Percentiles rank a stretch among this genome's conserved stretches.
Evolutionary conservation across 2,888 invertebrate genomes (phyloP).

Genomic region (Tachina grossa): DNA sequence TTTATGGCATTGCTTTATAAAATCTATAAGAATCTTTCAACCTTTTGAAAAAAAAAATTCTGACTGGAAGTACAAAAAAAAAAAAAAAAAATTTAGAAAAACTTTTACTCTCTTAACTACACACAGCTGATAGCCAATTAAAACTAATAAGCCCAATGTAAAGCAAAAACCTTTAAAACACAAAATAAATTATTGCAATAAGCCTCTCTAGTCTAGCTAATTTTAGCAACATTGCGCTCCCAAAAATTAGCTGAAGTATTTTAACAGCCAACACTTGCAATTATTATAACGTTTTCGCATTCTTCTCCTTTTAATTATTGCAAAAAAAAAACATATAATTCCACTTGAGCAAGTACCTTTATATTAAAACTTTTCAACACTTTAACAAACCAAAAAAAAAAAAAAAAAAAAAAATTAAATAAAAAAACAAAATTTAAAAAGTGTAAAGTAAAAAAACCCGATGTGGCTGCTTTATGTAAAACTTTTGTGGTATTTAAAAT

Average conservation of each 20-base stretch:
- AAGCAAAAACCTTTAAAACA: not conserved
- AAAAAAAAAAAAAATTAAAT: not conserved
- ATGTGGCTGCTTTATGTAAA: slow-evolving; percentile 47
- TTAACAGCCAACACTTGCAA: slow-evolving; percentile 3
- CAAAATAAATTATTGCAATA: slow-evolving; percentile 48
- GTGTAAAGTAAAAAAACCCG: not conserved
- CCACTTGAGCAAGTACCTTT: slow-evolving; percentile 59
- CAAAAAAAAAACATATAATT: slow-evolving; percentile 43
- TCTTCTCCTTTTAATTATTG: not conserved
- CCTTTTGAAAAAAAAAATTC: too few species aligned
- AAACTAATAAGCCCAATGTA: slow-evolving; percentile 49
- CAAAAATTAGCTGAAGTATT: slow-evolving; percentile 47
- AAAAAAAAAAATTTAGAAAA: too few species aligned
- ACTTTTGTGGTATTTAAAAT: slow-evolving; percentile 25
- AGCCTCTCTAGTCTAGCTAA: slow-evolving; percentile 63
- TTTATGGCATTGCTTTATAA: not conserved
- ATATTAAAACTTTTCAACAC: slow-evolving; percentile 59
- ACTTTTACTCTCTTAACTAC: not conserved
- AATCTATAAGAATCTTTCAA: too few species aligned
- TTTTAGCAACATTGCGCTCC: slow-evolving; percentile 63
- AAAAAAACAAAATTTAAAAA: not conserved
- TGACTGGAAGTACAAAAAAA: too few species aligned
- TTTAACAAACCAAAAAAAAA: slow-evolving; percentile 22
- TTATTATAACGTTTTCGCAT: not conserved
- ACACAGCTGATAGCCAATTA: not conserved